Evolutionary conservation across 2,113 vertebrate genomes (phyloP).

Genomic region (Paraplagusia blochii): DNA sequence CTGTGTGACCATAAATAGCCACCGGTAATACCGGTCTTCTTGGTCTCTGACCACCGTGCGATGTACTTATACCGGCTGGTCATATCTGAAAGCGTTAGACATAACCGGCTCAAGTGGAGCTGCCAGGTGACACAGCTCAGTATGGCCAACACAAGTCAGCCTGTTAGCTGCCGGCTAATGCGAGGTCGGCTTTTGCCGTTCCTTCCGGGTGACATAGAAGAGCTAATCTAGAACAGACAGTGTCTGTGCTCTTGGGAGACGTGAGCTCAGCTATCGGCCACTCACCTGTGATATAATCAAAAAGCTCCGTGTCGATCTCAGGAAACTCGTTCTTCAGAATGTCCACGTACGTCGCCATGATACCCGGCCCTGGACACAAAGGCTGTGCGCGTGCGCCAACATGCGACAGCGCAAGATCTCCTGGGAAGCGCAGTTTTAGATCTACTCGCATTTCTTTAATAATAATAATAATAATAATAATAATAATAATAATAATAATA

Average conservation of each 20-base stretch:
- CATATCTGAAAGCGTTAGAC: not conserved
- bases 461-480: too few relatives aligned
- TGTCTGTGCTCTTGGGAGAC: too few relatives aligned
- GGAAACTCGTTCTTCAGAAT: slow-evolving; percentile 95
- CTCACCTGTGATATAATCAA: slow-evolving; percentile 91
- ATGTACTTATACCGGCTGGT: too few relatives aligned
- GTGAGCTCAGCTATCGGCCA: not conserved
- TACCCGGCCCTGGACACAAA: slow-evolving; percentile 63
- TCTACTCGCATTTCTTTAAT: too few relatives aligned
- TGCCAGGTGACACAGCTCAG: not conserved
- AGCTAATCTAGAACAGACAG: not conserved
- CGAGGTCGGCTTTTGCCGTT: not conserved
- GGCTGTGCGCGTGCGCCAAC: slow-evolving; percentile 57
- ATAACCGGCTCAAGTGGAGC: slow-evolving; percentile 7
- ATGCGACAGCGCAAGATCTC: slow-evolving; percentile 23
- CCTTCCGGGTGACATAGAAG: not conserved
- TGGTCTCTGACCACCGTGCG: too few relatives aligned
- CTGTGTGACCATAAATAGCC: too few relatives aligned
- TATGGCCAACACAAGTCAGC: slow-evolving; percentile 24
- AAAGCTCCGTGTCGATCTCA: slow-evolving; percentile 89
- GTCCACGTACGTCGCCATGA: slow-evolving; percentile 93
- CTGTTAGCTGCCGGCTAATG: not conserved
- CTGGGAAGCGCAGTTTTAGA: slow-evolving; percentile 49
- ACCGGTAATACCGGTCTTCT: too few relatives aligned
- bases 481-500: too few relatives aligned